phyloP scores from a whole-genome alignment of 1,140 invertebrate species.

The Melanaphis sacchari region DNA sequence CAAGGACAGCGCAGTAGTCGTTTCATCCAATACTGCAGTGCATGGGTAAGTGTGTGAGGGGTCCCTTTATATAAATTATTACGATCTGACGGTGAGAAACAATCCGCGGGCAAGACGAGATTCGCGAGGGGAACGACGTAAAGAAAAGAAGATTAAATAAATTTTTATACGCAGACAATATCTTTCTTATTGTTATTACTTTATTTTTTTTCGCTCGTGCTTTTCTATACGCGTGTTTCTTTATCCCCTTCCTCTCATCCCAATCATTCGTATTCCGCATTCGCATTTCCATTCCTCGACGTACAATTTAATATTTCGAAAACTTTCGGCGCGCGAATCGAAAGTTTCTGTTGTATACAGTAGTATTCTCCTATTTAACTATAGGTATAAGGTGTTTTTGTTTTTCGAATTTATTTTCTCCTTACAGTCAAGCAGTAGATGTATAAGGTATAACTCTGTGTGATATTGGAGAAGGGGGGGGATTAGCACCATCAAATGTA shows the following conservation, averaged over 20 bases:
- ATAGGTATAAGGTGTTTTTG: not conserved
- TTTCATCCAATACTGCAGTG: not conserved
- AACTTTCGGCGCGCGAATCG: not conserved
- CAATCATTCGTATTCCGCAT: not conserved
- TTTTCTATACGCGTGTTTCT: not conserved
- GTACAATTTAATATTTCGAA: not conserved
- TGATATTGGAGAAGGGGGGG: no score
- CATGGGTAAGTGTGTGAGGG: not conserved
- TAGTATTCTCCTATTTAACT: not conserved
- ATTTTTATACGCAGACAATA: not conserved
- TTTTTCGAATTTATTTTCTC: not conserved
- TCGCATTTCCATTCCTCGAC: not conserved
- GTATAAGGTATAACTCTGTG: not conserved
- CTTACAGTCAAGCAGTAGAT: not conserved
- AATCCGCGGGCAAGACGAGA: slow-evolving; percentile 21
- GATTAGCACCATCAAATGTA: no score
- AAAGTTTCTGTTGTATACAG: not conserved
- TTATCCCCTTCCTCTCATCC: not conserved
- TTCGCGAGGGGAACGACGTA: not conserved
- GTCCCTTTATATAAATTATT: not conserved
- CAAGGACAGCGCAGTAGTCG: not conserved
- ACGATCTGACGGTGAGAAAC: slow-evolving; percentile 20
- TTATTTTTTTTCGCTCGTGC: not conserved
- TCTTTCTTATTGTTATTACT: slow-evolving; percentile 22
- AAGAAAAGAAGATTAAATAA: slow-evolving; percentile 30